These are phyloP conservation scores for Astropecten irregularis DNA, from an alignment of 53 echinoderm and acorn worm genomes.

Conservation along the genomic window DNA sequence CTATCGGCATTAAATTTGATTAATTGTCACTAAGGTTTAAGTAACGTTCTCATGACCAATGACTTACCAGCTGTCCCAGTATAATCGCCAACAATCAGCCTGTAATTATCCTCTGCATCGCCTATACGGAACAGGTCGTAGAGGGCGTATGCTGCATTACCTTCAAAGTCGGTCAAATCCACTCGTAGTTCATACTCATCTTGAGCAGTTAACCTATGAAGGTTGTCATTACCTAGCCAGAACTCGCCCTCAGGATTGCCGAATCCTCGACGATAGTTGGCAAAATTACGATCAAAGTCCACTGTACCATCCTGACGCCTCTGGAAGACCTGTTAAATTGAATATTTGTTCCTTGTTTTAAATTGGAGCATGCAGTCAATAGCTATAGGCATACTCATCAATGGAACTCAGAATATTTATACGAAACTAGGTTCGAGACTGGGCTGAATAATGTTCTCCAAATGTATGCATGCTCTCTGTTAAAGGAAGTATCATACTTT, in stretches of 20 bases:
- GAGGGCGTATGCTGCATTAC: constrained; percentile 62
- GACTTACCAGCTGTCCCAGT: constrained; percentile 90
- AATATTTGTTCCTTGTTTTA: too few relatives aligned
- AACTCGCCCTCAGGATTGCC: constrained; percentile 76
- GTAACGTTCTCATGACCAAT: too few relatives aligned
- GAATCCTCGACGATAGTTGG: constrained; percentile 87
- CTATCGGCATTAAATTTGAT: too few relatives aligned
- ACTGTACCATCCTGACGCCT: constrained; percentile 71
- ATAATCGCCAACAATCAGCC: constrained; percentile 69
- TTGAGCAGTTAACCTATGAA: constrained; percentile 74
- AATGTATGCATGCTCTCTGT: too few relatives aligned
- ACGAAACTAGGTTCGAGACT: too few relatives aligned
- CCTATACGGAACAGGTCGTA: constrained; percentile 75
- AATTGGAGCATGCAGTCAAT: background rate
- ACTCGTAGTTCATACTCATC: constrained; percentile 93
- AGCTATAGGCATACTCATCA: background rate
- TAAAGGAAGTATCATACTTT: too few relatives aligned
- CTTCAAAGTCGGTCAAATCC: constrained; percentile 76
- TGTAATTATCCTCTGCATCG: constrained; percentile 57
- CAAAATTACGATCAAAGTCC: constrained; percentile 77
- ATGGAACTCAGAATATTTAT: background rate
- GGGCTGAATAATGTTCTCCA: too few relatives aligned
- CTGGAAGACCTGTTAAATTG: constrained; percentile 71
- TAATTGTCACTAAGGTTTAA: too few relatives aligned
- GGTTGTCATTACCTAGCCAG: constrained; percentile 90